Evolutionary conservation across 2,888 invertebrate species (phyloP).

Genomic region (Sisyra nigra): DNA sequence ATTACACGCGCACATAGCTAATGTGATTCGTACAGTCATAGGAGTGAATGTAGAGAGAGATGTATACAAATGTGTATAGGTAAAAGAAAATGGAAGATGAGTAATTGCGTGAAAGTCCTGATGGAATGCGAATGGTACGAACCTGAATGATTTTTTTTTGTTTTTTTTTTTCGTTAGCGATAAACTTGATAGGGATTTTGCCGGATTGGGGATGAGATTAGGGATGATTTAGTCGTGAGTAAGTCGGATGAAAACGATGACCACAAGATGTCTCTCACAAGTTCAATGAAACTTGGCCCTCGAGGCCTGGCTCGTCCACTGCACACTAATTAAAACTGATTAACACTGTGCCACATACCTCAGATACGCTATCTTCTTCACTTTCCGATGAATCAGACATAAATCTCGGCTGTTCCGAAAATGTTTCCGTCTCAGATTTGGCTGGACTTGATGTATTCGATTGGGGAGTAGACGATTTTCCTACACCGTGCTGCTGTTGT

Average conservation of each 20-base stretch:
- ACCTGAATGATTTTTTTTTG: background rate
- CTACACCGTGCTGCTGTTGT: constrained; percentile 50
- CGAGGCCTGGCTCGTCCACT: constrained; percentile 20
- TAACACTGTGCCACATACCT: constrained; percentile 45
- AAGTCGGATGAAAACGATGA: constrained; percentile 14
- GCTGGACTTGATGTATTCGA: constrained; percentile 70
- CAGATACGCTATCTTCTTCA: constrained; percentile 91
- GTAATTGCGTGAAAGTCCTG: no score
- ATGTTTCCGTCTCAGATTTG: constrained; percentile 76
- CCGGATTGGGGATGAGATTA: background rate
- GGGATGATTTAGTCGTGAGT: constrained; percentile 6
- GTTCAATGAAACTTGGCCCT: constrained; percentile 33
- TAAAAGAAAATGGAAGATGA: no score
- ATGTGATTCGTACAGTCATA: no score
- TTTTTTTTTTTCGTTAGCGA: no score
- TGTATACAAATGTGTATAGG: no score
- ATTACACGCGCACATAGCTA: no score
- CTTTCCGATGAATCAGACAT: constrained; percentile 91
- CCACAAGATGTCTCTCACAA: constrained; percentile 52
- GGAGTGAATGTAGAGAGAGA: no score
- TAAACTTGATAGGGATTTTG: background rate
- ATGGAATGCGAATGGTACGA: background rate
- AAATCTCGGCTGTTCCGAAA: constrained; percentile 73
- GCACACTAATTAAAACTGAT: constrained; percentile 14
- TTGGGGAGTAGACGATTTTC: constrained; percentile 65